A percentile compares a stretch with the other conserved stretches of the same genome.
Evolutionary conservation across 2,797 vertebrate species (phyloP).

Genomic region (Limnodromus scolopaceus): DNA sequence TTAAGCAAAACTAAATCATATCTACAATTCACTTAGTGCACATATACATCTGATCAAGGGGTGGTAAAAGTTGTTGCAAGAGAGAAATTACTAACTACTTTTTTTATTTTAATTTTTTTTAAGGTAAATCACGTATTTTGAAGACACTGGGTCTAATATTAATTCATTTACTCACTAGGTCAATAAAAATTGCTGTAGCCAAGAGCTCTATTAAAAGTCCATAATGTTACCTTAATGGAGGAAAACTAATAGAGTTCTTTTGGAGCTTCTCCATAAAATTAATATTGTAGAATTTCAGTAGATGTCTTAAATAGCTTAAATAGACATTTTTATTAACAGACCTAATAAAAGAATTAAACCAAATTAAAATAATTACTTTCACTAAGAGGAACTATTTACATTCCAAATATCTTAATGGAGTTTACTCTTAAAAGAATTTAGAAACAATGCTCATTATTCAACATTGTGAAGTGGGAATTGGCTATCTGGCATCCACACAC

Average conservation of each 20-base stretch:
- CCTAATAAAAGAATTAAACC: constrained; percentile 76
- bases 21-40: background rate
- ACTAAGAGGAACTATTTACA: constrained; percentile 48
- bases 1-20: constrained; percentile 30
- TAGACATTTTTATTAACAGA: constrained; percentile 76
- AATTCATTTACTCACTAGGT: constrained; percentile 76
- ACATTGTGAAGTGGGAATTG: constrained; percentile 18
- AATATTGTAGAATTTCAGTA: constrained; percentile 70
- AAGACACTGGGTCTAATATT: constrained; percentile 54
- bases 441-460: constrained; percentile 38
- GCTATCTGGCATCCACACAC: background rate
- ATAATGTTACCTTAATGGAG: constrained; percentile 79
- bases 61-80: background rate
- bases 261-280: constrained; percentile 80
- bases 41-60: background rate
- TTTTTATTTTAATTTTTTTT: background rate
- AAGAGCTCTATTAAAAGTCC: constrained; percentile 77
- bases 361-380: constrained; percentile 73
- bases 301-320: constrained; percentile 66
- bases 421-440: constrained; percentile 17
- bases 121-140: constrained; percentile 29
- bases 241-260: constrained; percentile 71
- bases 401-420: constrained; percentile 29
- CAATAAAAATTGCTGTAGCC: constrained; percentile 77
- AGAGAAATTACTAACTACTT: background rate